A percentile compares a stretch with the other conserved stretches of the same genome.
Conservation (phyloP, 2,113 vertebrate genomes). For the Larimichthys polyactis region DNA sequence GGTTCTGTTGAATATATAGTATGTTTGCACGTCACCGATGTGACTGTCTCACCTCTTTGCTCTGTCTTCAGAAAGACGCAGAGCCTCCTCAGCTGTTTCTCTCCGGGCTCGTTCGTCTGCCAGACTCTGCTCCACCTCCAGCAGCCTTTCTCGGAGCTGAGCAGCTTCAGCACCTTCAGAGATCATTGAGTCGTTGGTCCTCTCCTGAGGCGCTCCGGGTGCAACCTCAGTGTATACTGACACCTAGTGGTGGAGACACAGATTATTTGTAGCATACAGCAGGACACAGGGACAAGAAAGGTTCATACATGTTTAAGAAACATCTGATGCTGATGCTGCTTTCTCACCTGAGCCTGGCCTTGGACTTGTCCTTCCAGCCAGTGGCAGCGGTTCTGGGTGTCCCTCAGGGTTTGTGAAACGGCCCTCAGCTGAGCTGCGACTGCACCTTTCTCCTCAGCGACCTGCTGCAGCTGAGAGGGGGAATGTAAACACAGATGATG, state of each 20-base stretch:
- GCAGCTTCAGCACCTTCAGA: conserved; percentile 79
- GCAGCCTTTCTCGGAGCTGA: conserved; percentile 87
- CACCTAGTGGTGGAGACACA: conserved; percentile 74
- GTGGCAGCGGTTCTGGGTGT: conserved; percentile 86
- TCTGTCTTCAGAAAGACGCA: conserved; percentile 82
- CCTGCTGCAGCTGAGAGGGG: conserved; percentile 83
- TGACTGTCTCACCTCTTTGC: conserved; percentile 79
- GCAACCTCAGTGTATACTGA: conserved; percentile 83
- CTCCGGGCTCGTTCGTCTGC: conserved; percentile 86
- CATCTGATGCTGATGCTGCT: neutral
- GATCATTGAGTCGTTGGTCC: conserved; percentile 75
- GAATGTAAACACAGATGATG: neutral
- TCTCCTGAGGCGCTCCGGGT: conserved; percentile 90
- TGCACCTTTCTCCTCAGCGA: conserved; percentile 84
- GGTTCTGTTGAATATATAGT: neutral
- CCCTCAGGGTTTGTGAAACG: conserved; percentile 87
- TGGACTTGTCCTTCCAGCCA: conserved; percentile 86
- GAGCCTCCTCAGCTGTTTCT: conserved; percentile 87
- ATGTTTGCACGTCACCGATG: neutral
- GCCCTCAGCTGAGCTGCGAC: conserved; percentile 85
- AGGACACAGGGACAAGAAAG: neutral
- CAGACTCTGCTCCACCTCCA: conserved; percentile 86
- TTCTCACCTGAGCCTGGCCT: conserved; percentile 47
- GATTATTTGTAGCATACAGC: neutral
- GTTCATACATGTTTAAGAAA: too few species aligned